Evolutionary conservation across 30 jellyfish, hydroid and myxozoan species (phyloP).

Genomic region (Mastigias papua): DNA sequence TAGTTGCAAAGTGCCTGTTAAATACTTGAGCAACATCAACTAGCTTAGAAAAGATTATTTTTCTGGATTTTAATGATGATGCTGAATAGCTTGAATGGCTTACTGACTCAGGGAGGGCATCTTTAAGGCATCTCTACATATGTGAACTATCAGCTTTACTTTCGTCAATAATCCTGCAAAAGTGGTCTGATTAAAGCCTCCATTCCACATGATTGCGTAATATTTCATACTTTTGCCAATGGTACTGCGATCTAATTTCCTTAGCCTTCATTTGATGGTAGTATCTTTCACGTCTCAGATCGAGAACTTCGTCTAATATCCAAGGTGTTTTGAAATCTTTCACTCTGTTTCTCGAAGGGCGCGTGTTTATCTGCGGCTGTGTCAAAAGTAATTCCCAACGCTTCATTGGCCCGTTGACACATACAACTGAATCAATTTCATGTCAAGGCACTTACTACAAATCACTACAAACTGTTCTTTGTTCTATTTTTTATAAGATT

Average conservation of each 20-base stretch:
- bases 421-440: constrained; percentile 39
- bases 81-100: constrained; percentile 34
- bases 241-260: constrained; percentile 53
- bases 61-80: constrained; percentile 65
- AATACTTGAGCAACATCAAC: constrained; percentile 56
- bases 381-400: constrained; percentile 42
- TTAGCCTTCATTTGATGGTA: constrained; percentile 68
- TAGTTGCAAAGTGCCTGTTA: constrained; percentile 38
- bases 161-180: constrained; percentile 70
- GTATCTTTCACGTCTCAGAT: constrained; percentile 72
- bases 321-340: constrained; percentile 64
- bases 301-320: constrained; percentile 44
- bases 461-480: constrained; percentile 60
- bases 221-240: constrained; percentile 64
- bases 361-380: constrained; percentile 64
- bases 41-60: constrained; percentile 28
- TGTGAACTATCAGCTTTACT: constrained; percentile 58
- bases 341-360: constrained; percentile 54
- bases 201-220: constrained; percentile 51
- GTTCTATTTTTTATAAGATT: constrained; percentile 50
- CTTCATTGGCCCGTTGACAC: constrained; percentile 46
- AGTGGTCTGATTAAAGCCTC: constrained; percentile 74
- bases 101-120: constrained; percentile 66
- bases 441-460: constrained; percentile 57
- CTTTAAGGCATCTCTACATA: constrained; percentile 69